A percentile compares a stretch with the other conserved stretches of the same genome.
These are phyloP conservation scores for Subacronicta megacephala DNA, from an alignment of 2,888 invertebrate species.

Conservation along the genomic window DNA sequence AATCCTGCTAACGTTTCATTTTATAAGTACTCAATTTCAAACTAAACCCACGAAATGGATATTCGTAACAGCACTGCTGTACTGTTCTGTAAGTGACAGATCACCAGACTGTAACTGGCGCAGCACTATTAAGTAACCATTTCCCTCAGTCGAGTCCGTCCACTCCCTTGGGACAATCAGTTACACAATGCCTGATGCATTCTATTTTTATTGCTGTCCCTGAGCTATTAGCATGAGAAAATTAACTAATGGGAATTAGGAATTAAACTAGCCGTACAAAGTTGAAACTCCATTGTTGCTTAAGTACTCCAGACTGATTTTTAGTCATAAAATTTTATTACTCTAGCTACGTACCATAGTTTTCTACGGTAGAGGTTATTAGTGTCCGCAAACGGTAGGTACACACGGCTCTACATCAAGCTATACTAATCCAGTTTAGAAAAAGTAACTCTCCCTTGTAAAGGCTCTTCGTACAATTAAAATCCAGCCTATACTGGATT, in stretches of 20 bases:
- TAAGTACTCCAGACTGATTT: too few species aligned
- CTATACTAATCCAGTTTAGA: too few species aligned
- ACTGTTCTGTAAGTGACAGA: slow-evolving; percentile 44
- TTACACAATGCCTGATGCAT: slow-evolving; percentile 32
- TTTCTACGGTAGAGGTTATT: too few species aligned
- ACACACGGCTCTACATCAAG: too few species aligned
- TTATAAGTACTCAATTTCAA: slow-evolving; percentile 1
- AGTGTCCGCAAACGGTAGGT: too few species aligned
- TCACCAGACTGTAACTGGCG: slow-evolving; percentile 29
- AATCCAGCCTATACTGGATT: too few species aligned
- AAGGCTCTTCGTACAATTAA: too few species aligned
- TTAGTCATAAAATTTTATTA: too few species aligned
- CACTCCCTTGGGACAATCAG: slow-evolving; percentile 34
- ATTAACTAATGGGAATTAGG: slow-evolving; percentile 38
- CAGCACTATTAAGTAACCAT: slow-evolving; percentile 43
- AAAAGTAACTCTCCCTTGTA: too few species aligned
- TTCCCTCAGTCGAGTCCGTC: slow-evolving; percentile 31
- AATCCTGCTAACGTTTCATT: too few species aligned
- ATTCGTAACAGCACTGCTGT: slow-evolving; percentile 25
- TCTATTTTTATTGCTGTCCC: slow-evolving; percentile 43
- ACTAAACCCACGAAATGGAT: slow-evolving; percentile 15
- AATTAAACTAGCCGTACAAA: slow-evolving; percentile 8
- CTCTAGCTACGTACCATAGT: too few species aligned
- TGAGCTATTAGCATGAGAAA: slow-evolving; percentile 21
- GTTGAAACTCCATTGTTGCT: too few species aligned